Conservation (phyloP, 37 sponge, comb jelly and placozoan genomes). For the Tethya wilhelma region DNA sequence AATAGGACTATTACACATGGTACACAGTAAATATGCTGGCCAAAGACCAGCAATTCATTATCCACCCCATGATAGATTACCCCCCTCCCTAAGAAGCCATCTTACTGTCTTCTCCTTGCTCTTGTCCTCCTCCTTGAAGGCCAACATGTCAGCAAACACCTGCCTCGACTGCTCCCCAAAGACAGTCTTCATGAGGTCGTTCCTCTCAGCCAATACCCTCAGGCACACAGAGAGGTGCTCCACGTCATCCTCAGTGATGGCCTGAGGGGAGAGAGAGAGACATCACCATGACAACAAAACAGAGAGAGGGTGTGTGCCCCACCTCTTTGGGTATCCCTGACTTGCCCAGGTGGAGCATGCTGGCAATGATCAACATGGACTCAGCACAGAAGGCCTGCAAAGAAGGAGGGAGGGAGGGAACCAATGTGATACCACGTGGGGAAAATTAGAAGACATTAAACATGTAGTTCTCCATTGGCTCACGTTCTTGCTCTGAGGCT, state of each 20-base stretch:
- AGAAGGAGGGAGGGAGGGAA: neutral
- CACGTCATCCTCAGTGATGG: conserved; percentile 91
- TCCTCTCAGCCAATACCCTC: conserved; percentile 78
- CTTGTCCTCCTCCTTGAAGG: conserved; percentile 30
- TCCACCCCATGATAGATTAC: neutral
- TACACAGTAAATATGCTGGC: too few relatives aligned
- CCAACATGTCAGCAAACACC: conserved; percentile 70
- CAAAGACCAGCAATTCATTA: neutral
- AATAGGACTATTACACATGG: too few relatives aligned
- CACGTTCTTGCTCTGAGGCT: conserved; percentile 79
- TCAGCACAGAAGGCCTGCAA: conserved; percentile 84
- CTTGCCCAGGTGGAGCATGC: conserved; percentile 91
- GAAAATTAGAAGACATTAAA: neutral
- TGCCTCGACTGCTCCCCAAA: conserved; percentile 75
- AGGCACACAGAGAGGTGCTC: conserved; percentile 91
- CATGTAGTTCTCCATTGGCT: conserved; percentile 4
- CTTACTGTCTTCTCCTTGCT: conserved; percentile 30
- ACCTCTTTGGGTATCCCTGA: conserved; percentile 94
- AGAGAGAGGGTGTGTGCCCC: neutral
- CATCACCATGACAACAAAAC: neutral
- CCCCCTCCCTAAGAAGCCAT: neutral
- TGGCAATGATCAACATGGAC: conserved; percentile 94
- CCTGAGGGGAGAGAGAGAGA: conserved; percentile 27
- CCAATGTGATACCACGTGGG: neutral
- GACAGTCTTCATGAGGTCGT: conserved; percentile 62